Base-by-base conservation (phyloP, 2,888 invertebrate species). In the Tetragnatha montana region DNA sequence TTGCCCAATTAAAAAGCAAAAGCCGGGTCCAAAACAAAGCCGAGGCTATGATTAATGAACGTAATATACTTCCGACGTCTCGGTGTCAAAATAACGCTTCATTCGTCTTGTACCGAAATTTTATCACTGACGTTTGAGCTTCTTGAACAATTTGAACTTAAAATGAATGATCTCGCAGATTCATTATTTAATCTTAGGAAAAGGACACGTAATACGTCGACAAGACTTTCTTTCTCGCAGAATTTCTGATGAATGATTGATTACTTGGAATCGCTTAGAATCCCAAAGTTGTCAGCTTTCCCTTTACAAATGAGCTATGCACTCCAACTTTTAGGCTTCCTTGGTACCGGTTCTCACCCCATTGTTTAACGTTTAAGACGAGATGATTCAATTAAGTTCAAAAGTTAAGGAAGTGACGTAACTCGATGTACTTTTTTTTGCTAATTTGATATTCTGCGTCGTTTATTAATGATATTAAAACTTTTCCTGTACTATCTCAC, bases 71-170 rank as follows among this genome's bases (percentile, higher is more conserved):
- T 19, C n/a, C 22, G 51, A 88, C 88, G 78, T 88, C 73, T 83
- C 60, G 60, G 82, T 88, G 88, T 79, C 88, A 88, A 88, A 88
- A 83, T 82, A 79, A 47, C 79, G 82, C 70, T 88, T 70, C 88
- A 88, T 88, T 83, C 88, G 81, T 88, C 88, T 88, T 88, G 22
- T 60, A 83, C 81, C 17, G 88, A 88, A 78, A 83, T 88, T 88
- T 83, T 83, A 88, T 88, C 88, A 83, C 87, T 81, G 82, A 81
- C 81, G 69, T 81, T 73, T 68, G 70, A 82, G 82, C 82, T 83
- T 74, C 82, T 88, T 80, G 82, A 88, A 79, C 88, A 88, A 88
- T 88, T 88, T 83, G 35, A 81, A 82, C 81, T 82, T 78, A 82
- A 88, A 88, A 88, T 88, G 82, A 83, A 88, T 88, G 88, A 73